Conservation (phyloP, 2,113 vertebrate genomes). For the Atherinomorus stipes region DNA sequence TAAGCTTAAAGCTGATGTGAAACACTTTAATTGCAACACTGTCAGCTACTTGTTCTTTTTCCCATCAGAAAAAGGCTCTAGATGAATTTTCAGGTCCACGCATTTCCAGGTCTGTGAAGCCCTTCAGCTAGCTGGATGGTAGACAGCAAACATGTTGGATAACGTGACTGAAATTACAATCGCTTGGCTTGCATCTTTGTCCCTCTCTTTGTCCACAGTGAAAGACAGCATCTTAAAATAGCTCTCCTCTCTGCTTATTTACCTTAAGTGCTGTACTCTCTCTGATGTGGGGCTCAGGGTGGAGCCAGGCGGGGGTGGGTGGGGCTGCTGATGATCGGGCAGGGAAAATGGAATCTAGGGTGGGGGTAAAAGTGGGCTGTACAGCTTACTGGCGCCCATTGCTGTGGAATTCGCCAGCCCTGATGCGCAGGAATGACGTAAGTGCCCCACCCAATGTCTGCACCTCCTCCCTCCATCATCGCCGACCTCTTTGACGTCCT, state of each 20-base stretch:
- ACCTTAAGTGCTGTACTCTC: constrained; percentile 79
- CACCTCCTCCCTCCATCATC: constrained; percentile 49
- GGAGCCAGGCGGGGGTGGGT: constrained; percentile 54
- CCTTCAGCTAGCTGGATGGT: constrained; percentile 41
- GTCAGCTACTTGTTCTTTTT: background rate
- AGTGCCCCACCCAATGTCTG: constrained; percentile 53
- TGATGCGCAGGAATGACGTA: constrained; percentile 62
- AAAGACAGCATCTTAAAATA: constrained; percentile 81
- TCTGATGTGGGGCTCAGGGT: constrained; percentile 57
- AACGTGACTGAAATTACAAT: constrained; percentile 78
- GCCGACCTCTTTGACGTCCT: constrained; percentile 77
- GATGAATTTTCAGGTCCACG: constrained; percentile 4
- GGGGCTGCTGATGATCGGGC: constrained; percentile 38
- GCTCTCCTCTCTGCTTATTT: constrained; percentile 72
- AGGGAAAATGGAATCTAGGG: constrained; percentile 38
- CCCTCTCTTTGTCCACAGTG: constrained; percentile 59
- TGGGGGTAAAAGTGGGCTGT: constrained; percentile 26
- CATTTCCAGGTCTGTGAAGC: constrained; percentile 24
- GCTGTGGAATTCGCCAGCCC: constrained; percentile 51
- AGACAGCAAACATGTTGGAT: constrained; percentile 59
- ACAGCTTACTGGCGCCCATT: constrained; percentile 36
- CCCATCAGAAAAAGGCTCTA: background rate
- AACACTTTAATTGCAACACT: background rate
- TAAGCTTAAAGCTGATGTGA: background rate
- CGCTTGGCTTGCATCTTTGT: constrained; percentile 76